Percentiles rank a stretch among this genome's conserved stretches.
phyloP scores from a whole-genome alignment of 2,797 vertebrate species.

The Enteromius radiatus region DNA sequence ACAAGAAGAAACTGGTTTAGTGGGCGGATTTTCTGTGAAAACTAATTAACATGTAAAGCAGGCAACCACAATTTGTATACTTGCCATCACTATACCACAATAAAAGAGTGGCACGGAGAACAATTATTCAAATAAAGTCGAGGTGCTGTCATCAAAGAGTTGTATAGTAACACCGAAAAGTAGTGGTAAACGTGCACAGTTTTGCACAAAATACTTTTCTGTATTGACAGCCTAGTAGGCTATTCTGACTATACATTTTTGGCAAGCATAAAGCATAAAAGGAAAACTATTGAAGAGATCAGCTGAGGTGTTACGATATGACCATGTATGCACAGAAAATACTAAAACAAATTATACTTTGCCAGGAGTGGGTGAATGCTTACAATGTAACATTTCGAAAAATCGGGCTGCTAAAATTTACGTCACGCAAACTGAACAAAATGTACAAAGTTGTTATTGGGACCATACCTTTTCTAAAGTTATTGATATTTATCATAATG shows the following conservation, averaged over 20 bases:
- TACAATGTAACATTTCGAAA: not conserved
- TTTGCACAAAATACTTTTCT: not conserved
- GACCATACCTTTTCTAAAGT: not conserved
- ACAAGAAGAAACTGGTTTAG: not conserved
- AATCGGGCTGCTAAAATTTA: not conserved
- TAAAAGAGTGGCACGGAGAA: not conserved
- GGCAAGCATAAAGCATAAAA: not conserved
- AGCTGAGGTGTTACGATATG: not conserved
- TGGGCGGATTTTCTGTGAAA: not conserved
- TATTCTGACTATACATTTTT: not conserved
- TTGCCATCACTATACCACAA: not conserved
- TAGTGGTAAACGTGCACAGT: not conserved
- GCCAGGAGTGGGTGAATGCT: not conserved
- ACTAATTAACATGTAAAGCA: slow-evolving; percentile 10
- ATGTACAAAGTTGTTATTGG: not conserved
- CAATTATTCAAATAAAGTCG: not conserved
- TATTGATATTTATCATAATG: not conserved
- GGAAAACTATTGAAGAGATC: not conserved
- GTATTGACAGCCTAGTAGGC: not conserved
- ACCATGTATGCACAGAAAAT: not conserved
- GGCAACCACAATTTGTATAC: not conserved
- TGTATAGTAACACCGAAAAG: not conserved
- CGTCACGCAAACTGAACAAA: not conserved
- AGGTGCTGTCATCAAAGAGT: not conserved
- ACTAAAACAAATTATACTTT: not conserved